Percentiles rank a stretch among this genome's conserved stretches.
Evolutionary conservation across 2,113 vertebrate genomes (phyloP).

Genomic region (Notothenia coriiceps): DNA sequence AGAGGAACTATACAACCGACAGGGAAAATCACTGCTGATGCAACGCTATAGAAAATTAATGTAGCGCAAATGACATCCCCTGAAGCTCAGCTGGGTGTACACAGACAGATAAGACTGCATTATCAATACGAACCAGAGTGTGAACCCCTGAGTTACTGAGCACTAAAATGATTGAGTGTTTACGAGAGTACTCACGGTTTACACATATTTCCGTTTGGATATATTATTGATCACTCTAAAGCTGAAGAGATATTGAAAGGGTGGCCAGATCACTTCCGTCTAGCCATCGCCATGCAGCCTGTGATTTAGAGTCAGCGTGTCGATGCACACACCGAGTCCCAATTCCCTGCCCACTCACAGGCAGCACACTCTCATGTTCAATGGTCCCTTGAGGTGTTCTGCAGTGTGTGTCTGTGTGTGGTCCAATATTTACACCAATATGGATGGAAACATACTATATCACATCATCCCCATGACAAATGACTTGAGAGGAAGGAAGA

Average conservation of each 20-base stretch:
- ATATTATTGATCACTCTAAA: background rate
- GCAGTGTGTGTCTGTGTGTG: constrained; percentile 20
- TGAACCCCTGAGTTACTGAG: constrained; percentile 21
- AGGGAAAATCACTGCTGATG: constrained; percentile 34
- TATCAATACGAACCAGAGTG: constrained; percentile 45
- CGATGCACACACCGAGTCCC: constrained; percentile 69
- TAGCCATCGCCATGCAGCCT: constrained; percentile 20
- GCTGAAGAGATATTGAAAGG: background rate
- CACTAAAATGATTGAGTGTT: background rate
- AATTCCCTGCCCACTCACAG: constrained; percentile 70
- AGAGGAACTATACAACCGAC: constrained; percentile 32
- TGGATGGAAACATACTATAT: constrained; percentile 36
- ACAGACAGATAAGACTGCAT: constrained; percentile 41
- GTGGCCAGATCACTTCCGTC: background rate
- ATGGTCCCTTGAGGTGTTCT: constrained; percentile 47
- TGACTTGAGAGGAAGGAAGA: background rate
- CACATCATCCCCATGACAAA: constrained; percentile 15
- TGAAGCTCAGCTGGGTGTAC: constrained; percentile 43
- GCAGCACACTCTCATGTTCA: constrained; percentile 46
- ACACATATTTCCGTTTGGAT: background rate
- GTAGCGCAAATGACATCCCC: constrained; percentile 46
- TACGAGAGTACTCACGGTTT: background rate
- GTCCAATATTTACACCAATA: constrained; percentile 43
- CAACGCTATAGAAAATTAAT: constrained; percentile 52
- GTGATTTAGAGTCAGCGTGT: constrained; percentile 53